These are phyloP conservation scores for Puffinus mauretanicus DNA, from an alignment of 2,113 vertebrate genomes.

Conservation along the genomic window DNA sequence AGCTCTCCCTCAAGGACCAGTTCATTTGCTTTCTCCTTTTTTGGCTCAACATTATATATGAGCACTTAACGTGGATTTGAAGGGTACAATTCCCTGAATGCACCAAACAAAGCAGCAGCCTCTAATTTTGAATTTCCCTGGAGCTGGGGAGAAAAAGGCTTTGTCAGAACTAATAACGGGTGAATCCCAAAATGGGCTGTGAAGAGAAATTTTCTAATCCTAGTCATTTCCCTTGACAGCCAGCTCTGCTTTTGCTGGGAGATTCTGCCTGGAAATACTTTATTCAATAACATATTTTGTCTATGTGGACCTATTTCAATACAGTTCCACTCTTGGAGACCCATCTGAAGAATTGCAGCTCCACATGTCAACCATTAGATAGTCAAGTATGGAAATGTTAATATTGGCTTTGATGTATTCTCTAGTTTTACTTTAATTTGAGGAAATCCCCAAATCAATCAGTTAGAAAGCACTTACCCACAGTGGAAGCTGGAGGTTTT, in stretches of 20 bases:
- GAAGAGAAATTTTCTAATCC: constrained; percentile 45
- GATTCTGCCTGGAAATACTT: constrained; percentile 21
- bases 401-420: constrained; percentile 13
- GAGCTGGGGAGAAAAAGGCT: constrained; percentile 13
- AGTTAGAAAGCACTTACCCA: background rate
- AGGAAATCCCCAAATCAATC: constrained; percentile 32
- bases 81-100: background rate
- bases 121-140: constrained; percentile 45
- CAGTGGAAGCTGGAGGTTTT: background rate
- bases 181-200: constrained; percentile 39
- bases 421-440: constrained; percentile 11
- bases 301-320: constrained; percentile 27
- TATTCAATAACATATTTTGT: background rate
- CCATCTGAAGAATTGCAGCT: background rate
- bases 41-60: background rate
- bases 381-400: background rate
- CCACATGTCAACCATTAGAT: background rate
- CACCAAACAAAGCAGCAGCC: constrained; percentile 2
- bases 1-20: background rate
- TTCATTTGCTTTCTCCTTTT: constrained; percentile 32
- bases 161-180: constrained; percentile 54
- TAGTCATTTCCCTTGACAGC: constrained; percentile 42
- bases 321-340: background rate
- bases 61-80: background rate
- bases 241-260: background rate